Conservation (phyloP, 2,113 vertebrate species). For the Neogobius melanostomus region DNA sequence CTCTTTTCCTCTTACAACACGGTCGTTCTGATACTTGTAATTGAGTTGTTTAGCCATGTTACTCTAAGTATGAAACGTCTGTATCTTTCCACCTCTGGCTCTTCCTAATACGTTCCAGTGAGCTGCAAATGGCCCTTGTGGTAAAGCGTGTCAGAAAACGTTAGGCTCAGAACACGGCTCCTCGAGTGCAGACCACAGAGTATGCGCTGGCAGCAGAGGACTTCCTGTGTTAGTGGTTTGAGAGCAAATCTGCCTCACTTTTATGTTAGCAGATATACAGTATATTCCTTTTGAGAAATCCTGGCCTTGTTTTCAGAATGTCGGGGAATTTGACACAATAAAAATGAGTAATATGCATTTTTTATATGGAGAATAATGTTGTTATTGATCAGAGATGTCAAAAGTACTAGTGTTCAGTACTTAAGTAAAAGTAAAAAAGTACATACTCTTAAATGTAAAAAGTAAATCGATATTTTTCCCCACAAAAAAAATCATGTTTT, state of each 20-base stretch:
- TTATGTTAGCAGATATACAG: background rate
- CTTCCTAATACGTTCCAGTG: constrained; percentile 4
- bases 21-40: background rate
- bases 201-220: constrained; percentile 5
- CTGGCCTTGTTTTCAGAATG: background rate
- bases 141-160: constrained; percentile 16
- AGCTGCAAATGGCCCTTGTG: constrained; percentile 7
- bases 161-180: constrained; percentile 19
- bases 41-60: background rate
- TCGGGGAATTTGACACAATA: constrained; percentile 1
- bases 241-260: background rate
- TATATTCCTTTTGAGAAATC: background rate
- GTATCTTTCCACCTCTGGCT: constrained; percentile 9
- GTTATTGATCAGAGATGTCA: no score
- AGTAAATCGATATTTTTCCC: no score
- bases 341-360: no score
- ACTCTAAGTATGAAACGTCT: background rate
- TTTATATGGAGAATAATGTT: no score
- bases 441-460: no score
- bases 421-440: no score
- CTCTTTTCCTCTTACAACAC: background rate
- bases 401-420: no score
- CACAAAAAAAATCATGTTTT: no score
- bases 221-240: background rate
- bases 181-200: constrained; percentile 8